Conservation (phyloP, 1,140 invertebrate genomes). For the Venustaconcha ellipsiformis region DNA sequence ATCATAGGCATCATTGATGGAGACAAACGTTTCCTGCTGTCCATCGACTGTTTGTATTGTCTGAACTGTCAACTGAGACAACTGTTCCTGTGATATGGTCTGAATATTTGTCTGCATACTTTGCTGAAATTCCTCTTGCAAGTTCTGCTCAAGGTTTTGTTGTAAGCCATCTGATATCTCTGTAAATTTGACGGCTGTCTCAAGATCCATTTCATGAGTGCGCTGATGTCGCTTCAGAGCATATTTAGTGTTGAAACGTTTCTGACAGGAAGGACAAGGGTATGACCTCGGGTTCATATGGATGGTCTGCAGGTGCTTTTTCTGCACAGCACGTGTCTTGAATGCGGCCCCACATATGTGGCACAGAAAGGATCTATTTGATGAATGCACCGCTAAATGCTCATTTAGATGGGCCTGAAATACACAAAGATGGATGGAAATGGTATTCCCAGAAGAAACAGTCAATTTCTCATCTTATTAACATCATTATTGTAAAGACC, state of each 20-base stretch:
- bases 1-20: conserved; percentile 17
- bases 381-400: conserved; percentile 66
- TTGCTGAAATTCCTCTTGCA: no score
- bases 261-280: conserved; percentile 62
- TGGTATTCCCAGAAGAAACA: no score
- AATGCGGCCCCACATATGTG: conserved; percentile 71
- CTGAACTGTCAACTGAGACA: no score
- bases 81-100: no score
- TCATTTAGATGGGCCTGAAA: conserved; percentile 59
- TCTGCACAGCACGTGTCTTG: conserved; percentile 69
- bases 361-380: conserved; percentile 68
- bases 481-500: no score
- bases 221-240: conserved; percentile 66
- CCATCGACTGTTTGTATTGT: conserved; percentile 2
- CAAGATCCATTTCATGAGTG: conserved; percentile 49
- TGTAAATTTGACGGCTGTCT: conserved; percentile 12
- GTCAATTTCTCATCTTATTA: no score
- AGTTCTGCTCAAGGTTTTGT: conserved; percentile 6
- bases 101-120: no score
- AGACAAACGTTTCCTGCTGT: neutral
- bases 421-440: no score
- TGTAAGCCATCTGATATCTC: conserved; percentile 14
- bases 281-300: conserved; percentile 66
- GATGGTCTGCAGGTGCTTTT: conserved; percentile 68
- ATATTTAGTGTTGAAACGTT: conserved; percentile 70